Evolutionary conservation across 2,797 vertebrate species (phyloP).

Genomic region (Toxotes lorentzi): DNA sequence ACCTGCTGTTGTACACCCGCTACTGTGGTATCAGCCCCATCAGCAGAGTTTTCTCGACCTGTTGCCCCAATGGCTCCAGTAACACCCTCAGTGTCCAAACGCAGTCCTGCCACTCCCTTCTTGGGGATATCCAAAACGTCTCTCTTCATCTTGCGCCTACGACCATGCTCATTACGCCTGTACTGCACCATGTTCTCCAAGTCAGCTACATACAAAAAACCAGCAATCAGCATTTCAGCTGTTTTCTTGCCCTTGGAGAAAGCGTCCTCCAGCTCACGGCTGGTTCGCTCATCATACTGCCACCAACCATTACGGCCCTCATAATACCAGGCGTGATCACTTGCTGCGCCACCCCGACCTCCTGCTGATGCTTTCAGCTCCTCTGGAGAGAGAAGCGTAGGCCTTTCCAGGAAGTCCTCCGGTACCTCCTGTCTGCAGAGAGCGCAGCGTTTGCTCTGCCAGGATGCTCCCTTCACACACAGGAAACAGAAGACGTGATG

Average conservation of each 20-base stretch:
- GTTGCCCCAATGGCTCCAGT: constrained; percentile 73
- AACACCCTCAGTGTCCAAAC: constrained; percentile 86
- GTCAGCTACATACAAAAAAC: constrained; percentile 97
- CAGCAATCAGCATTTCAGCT: constrained; percentile 98
- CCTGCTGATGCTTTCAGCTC: constrained; percentile 96
- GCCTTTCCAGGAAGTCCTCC: constrained; percentile 97
- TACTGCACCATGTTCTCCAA: constrained; percentile 99
- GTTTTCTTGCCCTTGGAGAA: constrained; percentile 98
- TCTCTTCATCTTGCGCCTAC: constrained; percentile 96
- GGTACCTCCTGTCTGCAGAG: constrained; percentile 98
- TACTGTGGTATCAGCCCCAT: constrained; percentile 89
- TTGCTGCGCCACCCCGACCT: constrained; percentile 85
- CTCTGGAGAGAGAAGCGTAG: constrained; percentile 95
- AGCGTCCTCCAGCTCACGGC: constrained; percentile 97
- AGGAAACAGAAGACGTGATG: constrained; percentile 98
- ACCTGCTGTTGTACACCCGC: constrained; percentile 81
- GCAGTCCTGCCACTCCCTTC: constrained; percentile 97
- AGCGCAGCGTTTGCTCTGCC: constrained; percentile 98
- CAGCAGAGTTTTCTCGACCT: constrained; percentile 93
- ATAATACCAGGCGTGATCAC: constrained; percentile 98
- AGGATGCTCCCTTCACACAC: constrained; percentile 98
- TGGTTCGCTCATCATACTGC: constrained; percentile 99
- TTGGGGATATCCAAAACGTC: constrained; percentile 97
- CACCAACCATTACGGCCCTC: constrained; percentile 99
- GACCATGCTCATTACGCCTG: constrained; percentile 96